Evolutionary conservation across 2,888 invertebrate genomes (phyloP).

Genomic region (Andrena trimmerana): DNA sequence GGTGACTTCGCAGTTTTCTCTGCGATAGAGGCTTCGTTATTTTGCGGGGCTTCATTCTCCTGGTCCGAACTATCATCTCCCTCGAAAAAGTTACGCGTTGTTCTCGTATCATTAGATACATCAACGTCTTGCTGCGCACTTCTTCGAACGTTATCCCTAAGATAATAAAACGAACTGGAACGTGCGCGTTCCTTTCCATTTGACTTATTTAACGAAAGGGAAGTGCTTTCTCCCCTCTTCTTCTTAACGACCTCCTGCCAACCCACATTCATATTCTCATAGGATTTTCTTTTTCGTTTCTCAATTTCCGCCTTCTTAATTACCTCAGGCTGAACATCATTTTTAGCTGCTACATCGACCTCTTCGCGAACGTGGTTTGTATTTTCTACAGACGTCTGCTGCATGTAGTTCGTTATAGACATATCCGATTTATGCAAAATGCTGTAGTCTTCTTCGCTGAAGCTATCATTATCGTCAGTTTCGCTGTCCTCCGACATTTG

Average conservation of each 20-base stretch:
- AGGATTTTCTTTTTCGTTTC: background rate
- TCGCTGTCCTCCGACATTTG: conserved; percentile 57
- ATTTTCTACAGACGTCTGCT: background rate
- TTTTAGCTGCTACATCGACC: background rate
- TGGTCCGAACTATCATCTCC: background rate
- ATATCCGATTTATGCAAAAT: conserved; percentile 20
- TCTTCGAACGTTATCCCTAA: background rate
- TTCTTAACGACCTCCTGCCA: conserved; percentile 32
- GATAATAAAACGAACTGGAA: background rate
- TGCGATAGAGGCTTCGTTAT: background rate
- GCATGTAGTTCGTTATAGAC: background rate
- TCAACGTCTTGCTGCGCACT: background rate
- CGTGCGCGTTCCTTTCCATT: background rate
- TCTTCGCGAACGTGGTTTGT: background rate
- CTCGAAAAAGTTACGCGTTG: background rate
- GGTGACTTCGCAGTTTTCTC: background rate
- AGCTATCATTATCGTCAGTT: conserved; percentile 43
- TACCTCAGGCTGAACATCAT: background rate
- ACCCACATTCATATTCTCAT: background rate
- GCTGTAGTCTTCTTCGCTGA: conserved; percentile 46
- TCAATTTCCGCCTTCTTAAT: background rate
- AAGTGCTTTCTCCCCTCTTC: background rate
- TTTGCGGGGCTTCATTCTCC: background rate
- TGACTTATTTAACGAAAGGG: too few relatives aligned
- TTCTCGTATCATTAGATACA: background rate